phyloP scores from a whole-genome alignment of 2,888 invertebrate genomes.

The Halictus quadricinctus region DNA sequence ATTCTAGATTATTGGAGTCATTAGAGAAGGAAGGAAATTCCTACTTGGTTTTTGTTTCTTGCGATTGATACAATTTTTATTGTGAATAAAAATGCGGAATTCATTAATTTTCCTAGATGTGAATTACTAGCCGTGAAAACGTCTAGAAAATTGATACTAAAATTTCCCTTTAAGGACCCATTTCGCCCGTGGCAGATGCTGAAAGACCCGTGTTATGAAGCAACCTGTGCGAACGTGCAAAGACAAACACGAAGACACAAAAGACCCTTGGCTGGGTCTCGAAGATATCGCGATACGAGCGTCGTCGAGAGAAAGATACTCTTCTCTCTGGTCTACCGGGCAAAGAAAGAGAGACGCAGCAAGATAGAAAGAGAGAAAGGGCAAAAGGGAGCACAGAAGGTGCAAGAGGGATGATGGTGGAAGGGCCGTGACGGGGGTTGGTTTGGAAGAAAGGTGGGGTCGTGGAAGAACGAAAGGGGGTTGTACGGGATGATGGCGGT shows the following conservation, averaged over 20 bases:
- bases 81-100: too few relatives aligned
- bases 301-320: constrained; percentile 63
- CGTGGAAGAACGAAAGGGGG: constrained; percentile 67
- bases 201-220: neutral
- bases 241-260: constrained; percentile 48
- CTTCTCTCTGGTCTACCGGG: neutral
- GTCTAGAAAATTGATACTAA: neutral
- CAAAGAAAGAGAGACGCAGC: constrained; percentile 40
- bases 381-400: constrained; percentile 34
- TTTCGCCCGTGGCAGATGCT: neutral
- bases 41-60: too few relatives aligned
- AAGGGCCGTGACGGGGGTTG: constrained; percentile 61
- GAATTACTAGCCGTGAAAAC: neutral
- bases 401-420: neutral
- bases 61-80: too few relatives aligned
- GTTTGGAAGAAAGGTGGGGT: constrained; percentile 61
- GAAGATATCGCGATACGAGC: constrained; percentile 78
- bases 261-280: constrained; percentile 71
- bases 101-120: too few relatives aligned
- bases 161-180: neutral
- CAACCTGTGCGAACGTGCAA: constrained; percentile 17
- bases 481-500: constrained; percentile 61
- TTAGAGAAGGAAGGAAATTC: too few relatives aligned
- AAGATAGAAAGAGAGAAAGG: constrained; percentile 59
- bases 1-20: too few relatives aligned